Base-by-base conservation (phyloP, 2,888 invertebrate species). In the Actias luna region DNA sequence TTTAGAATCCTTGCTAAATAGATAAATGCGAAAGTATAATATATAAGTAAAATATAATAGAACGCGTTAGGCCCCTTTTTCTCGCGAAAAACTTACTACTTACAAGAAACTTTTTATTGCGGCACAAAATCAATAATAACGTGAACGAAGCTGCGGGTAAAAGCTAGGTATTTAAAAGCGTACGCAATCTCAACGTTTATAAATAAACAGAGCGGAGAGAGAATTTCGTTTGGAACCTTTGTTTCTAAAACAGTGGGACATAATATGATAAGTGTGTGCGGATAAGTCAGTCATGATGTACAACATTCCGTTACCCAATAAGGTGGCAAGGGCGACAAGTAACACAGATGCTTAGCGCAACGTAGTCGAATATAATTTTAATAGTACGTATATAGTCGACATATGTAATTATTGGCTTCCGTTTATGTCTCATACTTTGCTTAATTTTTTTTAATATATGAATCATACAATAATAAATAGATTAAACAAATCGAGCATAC, bases 221-320 rank as follows among this genome's bases (percentile, higher is more conserved):
- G 7, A 25, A 25, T 50, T 50, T n/a, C n/a, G n/a, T n/a, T n/a
- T n/a, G n/a, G n/a, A n/a, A 50, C 46, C 46, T 50, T 50, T 50
- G 46, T 50, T 12, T 25, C 25, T 25, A 50, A 50, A 50, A 50
- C 22, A 25, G 22, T 25, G 22, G 25, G 8, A 42, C 42, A 18
- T 42, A n/a, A n/a, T n/a, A 50, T 50, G 46, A 50, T n/a, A n/a
- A n/a, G n/a, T n/a, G 29, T 55, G 55, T 55, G 16, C 16, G n/a
- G 29, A 29, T 29, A 55, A 55, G 55, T 29, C 55, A 29, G 55
- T 29, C 55, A n/a, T 55, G 29, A 55, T 55, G 55, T 27, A 55
- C 55, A n/a, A n/a, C 55, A 55, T 55, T 55, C 55, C 55, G n/a
- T 5, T 29, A 27, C 55, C 29, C 29, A 16, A 55, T 55, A 55